phyloP scores from a whole-genome alignment of 1,140 invertebrate genomes.

The Apis cerana region DNA sequence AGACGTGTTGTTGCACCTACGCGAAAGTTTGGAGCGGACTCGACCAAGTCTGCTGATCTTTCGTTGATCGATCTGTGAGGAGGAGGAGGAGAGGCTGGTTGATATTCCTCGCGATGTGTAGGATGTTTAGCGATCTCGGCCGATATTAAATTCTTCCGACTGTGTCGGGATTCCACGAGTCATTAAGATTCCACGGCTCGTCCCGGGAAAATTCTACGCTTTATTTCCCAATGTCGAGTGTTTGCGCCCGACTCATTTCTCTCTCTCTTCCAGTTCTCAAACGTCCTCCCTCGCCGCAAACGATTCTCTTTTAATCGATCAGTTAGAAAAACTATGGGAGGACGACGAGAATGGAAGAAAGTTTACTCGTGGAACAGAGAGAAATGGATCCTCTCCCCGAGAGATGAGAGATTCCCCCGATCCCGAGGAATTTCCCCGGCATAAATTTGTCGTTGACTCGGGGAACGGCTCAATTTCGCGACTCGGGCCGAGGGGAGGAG shows the following conservation, averaged over 20 bases:
- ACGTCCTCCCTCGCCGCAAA: neutral
- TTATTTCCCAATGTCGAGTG: constrained; percentile 35
- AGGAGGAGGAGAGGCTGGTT: neutral
- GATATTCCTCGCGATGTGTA: constrained; percentile 38
- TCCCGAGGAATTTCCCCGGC: neutral
- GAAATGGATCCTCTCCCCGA: neutral
- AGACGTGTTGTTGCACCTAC: no score
- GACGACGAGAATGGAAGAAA: neutral
- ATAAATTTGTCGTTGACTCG: neutral
- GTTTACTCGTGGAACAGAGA: no score
- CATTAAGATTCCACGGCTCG: constrained; percentile 29
- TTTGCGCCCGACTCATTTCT: neutral
- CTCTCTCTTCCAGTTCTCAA: neutral
- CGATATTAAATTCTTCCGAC: constrained; percentile 65
- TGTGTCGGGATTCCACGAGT: constrained; percentile 41
- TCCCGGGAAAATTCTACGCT: constrained; percentile 34
- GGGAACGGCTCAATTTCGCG: constrained; percentile 46
- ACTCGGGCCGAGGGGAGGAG: neutral
- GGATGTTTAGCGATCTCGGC: constrained; percentile 37
- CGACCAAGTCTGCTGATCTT: neutral
- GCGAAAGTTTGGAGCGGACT: neutral
- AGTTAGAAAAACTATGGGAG: no score
- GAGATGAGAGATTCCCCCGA: neutral
- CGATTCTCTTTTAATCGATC: neutral
- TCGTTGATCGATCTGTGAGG: neutral